These are phyloP conservation scores for Amyelois transitella DNA, from an alignment of 1,140 invertebrate species.

Conservation along the genomic window DNA sequence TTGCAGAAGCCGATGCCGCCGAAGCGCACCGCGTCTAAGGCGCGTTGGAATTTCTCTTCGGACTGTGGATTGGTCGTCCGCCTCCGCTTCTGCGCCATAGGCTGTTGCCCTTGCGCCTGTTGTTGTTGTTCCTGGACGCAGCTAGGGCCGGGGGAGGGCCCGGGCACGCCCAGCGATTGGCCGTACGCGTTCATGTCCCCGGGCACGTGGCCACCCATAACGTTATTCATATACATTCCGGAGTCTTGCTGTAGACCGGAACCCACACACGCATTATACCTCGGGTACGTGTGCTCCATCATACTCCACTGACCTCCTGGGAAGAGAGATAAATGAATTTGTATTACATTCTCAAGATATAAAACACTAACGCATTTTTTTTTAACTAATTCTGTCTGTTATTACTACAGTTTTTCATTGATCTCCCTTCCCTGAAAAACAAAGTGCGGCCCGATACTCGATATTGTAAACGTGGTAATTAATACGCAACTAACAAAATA, in stretches of 20 bases:
- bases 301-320: constrained; percentile 67
- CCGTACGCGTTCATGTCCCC: constrained; percentile 40
- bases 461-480: too few relatives aligned
- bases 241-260: constrained; percentile 40
- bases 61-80: constrained; percentile 78
- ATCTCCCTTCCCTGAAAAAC: constrained; percentile 70
- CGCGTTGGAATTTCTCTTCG: constrained; percentile 85
- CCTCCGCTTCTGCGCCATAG: constrained; percentile 29
- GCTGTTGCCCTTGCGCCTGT: constrained; percentile 14
- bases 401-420: constrained; percentile 44
- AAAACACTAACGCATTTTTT: not conserved
- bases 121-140: constrained; percentile 26
- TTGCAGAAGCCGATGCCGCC: constrained; percentile 91
- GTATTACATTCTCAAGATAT: constrained; percentile 39
- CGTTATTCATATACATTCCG: constrained; percentile 53
- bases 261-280: constrained; percentile 56
- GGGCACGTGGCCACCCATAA: constrained; percentile 43
- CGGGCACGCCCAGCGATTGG: constrained; percentile 34
- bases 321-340: constrained; percentile 72
- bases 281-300: constrained; percentile 63
- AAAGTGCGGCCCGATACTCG: constrained; percentile 15
- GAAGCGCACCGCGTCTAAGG: constrained; percentile 84
- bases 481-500: too few relatives aligned
- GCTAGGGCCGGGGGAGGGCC: constrained; percentile 42
- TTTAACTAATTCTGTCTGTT: not conserved